Evolutionary conservation across 2,797 vertebrate genomes (phyloP), one percentile per base, ranked within the genome.

Genomic region (Coilia nasus): DNA sequence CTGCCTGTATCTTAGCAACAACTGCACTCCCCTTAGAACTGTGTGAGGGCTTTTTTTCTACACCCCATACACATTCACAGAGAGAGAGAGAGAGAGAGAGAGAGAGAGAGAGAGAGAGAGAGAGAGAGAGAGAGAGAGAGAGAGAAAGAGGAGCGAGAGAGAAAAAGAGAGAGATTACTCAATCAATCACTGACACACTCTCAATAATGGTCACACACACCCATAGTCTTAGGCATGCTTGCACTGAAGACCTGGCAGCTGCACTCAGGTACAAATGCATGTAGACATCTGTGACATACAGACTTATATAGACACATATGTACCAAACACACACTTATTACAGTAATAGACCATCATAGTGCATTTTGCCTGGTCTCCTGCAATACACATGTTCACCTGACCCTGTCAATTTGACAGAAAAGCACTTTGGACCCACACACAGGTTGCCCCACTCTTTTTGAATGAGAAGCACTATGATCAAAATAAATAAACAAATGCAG

Each of bases 1-100:
- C 97, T 97, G 97, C 96, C 92, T 97, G 98, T 99, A 97, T 98
- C 98, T 98, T 99, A 98, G 97, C 98, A 99, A 99, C 98, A 97
- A 97, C 97, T 97, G 97, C 97, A 97, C 96, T 98, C 97, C 97
- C 97, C 93, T 95, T 95, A 94, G 95, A 95, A 94, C 94, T 95
- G 93, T 93, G 93, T 94, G 95, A 95, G 95, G 95, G 95, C 94
- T 95, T 95, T 95, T 95, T 94, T 93, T 90, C 88, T 87, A 92
- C 89, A 92, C 89, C 90, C 91, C 90, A 93, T 90, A 91, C 90
- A 87, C 83, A n/a, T 50, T 60, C 87, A 89, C 23, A 81, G 19
- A 81, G 19, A 82, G 11, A 21, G 31, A 78, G 31, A 78, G 14
- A 21, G 25, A 71, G 23, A 23, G 28, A 75, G 67, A 21, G 35